Evolutionary conservation across 2,888 invertebrate genomes (phyloP).

Genomic region (Ypsolopha sequella): DNA sequence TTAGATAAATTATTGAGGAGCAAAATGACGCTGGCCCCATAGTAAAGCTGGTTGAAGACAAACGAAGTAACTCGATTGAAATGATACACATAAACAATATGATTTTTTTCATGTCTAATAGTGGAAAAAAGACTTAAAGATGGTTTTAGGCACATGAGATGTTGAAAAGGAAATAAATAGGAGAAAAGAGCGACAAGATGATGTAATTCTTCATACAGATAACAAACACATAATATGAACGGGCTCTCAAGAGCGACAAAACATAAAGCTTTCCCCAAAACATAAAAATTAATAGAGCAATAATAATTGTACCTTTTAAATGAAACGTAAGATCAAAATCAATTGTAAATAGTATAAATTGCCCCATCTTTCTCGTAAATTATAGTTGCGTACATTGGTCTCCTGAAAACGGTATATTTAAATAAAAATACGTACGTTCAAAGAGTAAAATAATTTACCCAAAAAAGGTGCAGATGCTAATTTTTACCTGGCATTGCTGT

Average conservation of each 20-base stretch:
- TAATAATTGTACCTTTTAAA: neutral
- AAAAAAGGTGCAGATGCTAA: neutral
- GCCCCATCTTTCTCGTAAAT: conserved; percentile 47
- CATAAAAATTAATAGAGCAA: neutral
- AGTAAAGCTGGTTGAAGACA: too few relatives aligned
- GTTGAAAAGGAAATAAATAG: neutral
- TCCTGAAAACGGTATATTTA: conserved; percentile 1
- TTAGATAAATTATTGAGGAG: conserved; percentile 1
- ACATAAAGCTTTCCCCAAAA: neutral
- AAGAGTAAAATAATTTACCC: neutral
- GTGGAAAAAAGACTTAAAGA: neutral
- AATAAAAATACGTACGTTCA: neutral
- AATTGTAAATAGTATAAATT: conserved; percentile 12
- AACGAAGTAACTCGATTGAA: too few relatives aligned
- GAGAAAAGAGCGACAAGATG: neutral
- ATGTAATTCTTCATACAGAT: neutral
- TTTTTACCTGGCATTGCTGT: conserved; percentile 76
- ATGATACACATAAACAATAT: neutral
- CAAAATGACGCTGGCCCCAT: too few relatives aligned
- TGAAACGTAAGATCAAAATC: neutral
- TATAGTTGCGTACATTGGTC: conserved; percentile 27
- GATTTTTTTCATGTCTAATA: neutral
- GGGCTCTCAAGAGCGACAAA: neutral
- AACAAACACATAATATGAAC: neutral
- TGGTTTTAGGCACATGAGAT: neutral